Evolutionary conservation across 2,888 invertebrate species (phyloP).

Genomic region (Scaptomyza caliginosa): DNA sequence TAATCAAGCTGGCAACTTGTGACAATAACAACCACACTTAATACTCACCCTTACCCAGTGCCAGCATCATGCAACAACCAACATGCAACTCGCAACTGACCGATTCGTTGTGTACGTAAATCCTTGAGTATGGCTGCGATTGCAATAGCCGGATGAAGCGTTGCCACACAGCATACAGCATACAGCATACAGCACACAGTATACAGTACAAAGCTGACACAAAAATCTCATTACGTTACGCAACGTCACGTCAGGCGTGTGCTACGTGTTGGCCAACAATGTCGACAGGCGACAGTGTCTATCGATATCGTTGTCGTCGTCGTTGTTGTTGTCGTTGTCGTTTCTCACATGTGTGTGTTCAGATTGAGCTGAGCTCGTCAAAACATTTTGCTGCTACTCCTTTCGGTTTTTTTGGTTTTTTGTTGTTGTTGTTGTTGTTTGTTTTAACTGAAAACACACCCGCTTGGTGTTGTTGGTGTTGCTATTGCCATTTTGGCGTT

Average conservation of each 20-base stretch:
- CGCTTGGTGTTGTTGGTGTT: conserved; percentile 4
- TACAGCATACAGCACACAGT: conserved; percentile 35
- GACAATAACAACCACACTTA: conserved; percentile 22
- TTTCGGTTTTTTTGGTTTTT: no score
- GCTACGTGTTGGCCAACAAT: conserved; percentile 44
- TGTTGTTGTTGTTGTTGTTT: neutral
- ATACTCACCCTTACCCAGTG: no score
- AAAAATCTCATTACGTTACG: conserved; percentile 76
- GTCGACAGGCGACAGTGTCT: conserved; percentile 25
- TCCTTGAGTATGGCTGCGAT: conserved; percentile 20
- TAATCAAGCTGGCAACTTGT: conserved; percentile 37
- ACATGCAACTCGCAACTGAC: conserved; percentile 8
- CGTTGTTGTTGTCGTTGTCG: conserved; percentile 14
- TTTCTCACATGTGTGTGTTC: conserved; percentile 51
- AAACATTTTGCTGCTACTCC: neutral
- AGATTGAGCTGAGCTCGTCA: conserved; percentile 47
- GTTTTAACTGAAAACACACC: neutral
- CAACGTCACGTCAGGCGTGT: conserved; percentile 60
- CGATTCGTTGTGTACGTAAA: conserved; percentile 34
- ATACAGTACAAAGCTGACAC: conserved; percentile 65
- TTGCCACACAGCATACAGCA: conserved; percentile 21
- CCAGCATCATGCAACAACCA: conserved; percentile 3
- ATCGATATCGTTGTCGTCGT: conserved; percentile 22
- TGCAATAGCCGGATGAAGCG: conserved; percentile 17
- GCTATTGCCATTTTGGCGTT: conserved; percentile 16